A percentile compares a stretch with the other conserved stretches of the same genome.
Evolutionary conservation across 2,888 invertebrate genomes (phyloP).

Genomic region (Harpalus rubripes): DNA sequence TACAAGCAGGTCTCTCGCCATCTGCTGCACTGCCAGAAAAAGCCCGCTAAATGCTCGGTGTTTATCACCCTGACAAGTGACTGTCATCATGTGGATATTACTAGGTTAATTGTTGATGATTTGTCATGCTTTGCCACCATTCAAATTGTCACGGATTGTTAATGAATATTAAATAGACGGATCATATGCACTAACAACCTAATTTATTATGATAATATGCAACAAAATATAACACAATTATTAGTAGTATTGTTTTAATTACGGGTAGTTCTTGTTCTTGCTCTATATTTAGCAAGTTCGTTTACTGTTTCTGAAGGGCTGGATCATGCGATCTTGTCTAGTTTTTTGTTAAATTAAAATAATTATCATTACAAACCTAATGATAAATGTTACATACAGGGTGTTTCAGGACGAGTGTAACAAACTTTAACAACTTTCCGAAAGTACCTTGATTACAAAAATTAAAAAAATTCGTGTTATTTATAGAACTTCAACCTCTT

Average conservation of each 20-base stretch:
- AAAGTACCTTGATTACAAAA: too few species aligned
- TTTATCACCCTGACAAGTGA: conserved; percentile 62
- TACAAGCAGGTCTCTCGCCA: conserved; percentile 50
- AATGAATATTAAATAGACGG: conserved; percentile 5
- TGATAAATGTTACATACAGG: too few species aligned
- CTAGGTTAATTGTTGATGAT: conserved; percentile 41
- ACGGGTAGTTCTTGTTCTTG: too few species aligned
- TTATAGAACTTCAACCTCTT: too few species aligned
- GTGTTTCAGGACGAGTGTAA: too few species aligned
- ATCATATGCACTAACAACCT: background rate
- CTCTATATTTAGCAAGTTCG: too few species aligned
- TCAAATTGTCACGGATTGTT: conserved; percentile 6
- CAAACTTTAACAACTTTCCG: too few species aligned
- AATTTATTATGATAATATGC: background rate
- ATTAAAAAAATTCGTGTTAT: too few species aligned
- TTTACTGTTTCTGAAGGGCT: too few species aligned
- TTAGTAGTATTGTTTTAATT: conserved; percentile 3
- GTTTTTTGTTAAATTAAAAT: too few species aligned
- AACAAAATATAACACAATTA: conserved; percentile 17
- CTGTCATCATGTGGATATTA: conserved; percentile 59
- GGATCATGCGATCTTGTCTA: too few species aligned
- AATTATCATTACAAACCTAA: too few species aligned
- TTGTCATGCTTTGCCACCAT: conserved; percentile 18
- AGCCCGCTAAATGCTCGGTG: conserved; percentile 25
- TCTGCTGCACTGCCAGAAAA: conserved; percentile 43